These are phyloP conservation scores for Perca fluviatilis DNA, from an alignment of 2,113 vertebrate species.

Conservation along the genomic window DNA sequence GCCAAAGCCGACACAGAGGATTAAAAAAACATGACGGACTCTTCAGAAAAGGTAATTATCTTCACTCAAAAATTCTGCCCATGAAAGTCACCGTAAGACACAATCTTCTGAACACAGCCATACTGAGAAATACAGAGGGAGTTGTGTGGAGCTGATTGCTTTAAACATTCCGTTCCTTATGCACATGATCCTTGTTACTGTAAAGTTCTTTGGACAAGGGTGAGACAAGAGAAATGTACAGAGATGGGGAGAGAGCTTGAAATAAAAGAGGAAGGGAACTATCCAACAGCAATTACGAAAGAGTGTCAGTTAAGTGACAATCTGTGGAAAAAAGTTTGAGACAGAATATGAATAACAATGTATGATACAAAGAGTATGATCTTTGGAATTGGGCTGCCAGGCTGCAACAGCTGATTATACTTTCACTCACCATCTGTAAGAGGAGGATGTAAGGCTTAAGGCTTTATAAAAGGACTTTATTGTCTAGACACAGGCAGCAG, in stretches of 20 bases:
- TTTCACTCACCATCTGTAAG: conserved; percentile 62
- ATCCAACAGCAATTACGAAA: not conserved
- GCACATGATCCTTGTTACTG: too few species aligned
- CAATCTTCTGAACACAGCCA: too few species aligned
- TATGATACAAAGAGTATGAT: not conserved
- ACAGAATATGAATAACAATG: conserved; percentile 18
- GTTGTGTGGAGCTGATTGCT: too few species aligned
- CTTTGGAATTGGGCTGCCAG: conserved; percentile 22
- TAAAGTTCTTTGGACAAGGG: not conserved
- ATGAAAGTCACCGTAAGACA: too few species aligned
- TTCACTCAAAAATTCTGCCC: too few species aligned
- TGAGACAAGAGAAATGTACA: conserved; percentile 2
- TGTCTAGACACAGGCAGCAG: conserved; percentile 71
- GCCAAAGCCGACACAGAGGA: too few species aligned
- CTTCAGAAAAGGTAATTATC: too few species aligned
- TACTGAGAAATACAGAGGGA: too few species aligned
- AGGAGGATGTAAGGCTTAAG: conserved; percentile 58
- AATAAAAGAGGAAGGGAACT: not conserved
- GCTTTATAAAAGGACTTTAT: conserved; percentile 74
- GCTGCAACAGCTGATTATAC: conserved; percentile 65
- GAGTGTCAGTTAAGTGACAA: not conserved
- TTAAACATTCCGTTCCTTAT: too few species aligned
- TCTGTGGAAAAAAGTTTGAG: not conserved
- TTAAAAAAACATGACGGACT: too few species aligned
- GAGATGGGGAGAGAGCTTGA: not conserved